Evolutionary conservation across 2,113 vertebrate species (phyloP), one percentile per base, ranked within the genome.

Genomic region (Thamnaconus septentrionalis): DNA sequence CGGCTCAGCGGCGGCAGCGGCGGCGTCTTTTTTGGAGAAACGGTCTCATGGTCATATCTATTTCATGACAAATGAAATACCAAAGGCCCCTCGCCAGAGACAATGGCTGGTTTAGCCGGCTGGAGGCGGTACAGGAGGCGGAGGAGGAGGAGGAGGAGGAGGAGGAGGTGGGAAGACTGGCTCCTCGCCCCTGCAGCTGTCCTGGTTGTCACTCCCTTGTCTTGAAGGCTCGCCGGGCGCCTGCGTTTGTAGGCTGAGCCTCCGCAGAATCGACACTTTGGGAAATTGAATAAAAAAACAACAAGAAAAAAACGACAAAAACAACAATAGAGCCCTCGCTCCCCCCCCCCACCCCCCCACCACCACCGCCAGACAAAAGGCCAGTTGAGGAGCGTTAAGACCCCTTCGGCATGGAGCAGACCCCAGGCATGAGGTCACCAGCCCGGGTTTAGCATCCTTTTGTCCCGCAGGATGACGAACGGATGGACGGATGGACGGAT

Each of bases 51-150:
- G 69, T 82, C 69, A 5, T 91, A 90, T 92, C 90, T 62, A 89
- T 91, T 90, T 91, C 87, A 91, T 86, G 85, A 90, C 91, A 91
- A 91, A 91, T 87, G 87, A 91, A 91, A 91, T 92, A 87, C 90
- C 89, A 87, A 79, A 75, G 79, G 82, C 87, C 72, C 18, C 72
- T 60, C 48, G 85, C 82, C 85, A 89, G 83, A 83, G 85, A 86
- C 86, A 91, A 87, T 89, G 85, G 86, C 75, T 86, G 71, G 82
- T 82, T 86, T 83, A 80, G 80, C 76, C 75, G 76, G 78, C 82
- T 86, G 18, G 18, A 31, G 18, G 18, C 18, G 69, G 70, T 58
- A 59, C 67, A 73, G 83, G 75, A 70, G 78, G 62, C 60, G 73
- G 78, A 63, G 70, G 73, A 48, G 77, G 78, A 53, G 64, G 70